These are phyloP conservation scores for Zosterops hypoxanthus DNA, from an alignment of 2,113 vertebrate genomes.

Conservation along the genomic window DNA sequence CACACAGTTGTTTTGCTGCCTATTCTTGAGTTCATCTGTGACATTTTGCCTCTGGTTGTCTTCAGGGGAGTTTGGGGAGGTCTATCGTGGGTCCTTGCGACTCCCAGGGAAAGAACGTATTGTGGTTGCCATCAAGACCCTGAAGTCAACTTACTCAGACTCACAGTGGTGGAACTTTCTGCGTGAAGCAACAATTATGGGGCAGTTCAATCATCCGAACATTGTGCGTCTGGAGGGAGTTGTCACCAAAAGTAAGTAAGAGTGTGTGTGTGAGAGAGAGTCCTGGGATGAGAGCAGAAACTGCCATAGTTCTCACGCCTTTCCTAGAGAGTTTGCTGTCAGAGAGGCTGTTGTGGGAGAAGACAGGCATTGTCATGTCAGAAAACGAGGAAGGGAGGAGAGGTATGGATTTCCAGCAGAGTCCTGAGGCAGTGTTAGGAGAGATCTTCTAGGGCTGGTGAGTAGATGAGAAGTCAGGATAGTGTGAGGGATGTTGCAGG, in stretches of 20 bases:
- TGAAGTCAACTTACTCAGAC: conserved; percentile 90
- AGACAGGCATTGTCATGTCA: neutral
- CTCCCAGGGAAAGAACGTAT: conserved; percentile 82
- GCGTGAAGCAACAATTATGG: conserved; percentile 91
- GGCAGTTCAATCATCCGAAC: conserved; percentile 92
- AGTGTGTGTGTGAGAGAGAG: neutral
- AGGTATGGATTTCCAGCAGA: neutral
- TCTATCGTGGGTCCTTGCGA: conserved; percentile 86
- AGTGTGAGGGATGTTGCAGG: neutral
- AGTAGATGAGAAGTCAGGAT: neutral
- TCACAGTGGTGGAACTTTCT: conserved; percentile 91
- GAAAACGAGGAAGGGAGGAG: neutral
- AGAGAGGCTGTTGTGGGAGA: neutral
- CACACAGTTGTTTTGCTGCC: neutral
- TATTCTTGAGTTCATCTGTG: neutral
- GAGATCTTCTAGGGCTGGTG: neutral
- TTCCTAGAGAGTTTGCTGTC: neutral
- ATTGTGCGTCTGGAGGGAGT: conserved; percentile 92
- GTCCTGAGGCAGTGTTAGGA: neutral
- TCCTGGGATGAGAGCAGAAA: neutral
- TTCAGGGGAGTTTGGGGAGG: conserved; percentile 93
- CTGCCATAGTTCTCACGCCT: neutral
- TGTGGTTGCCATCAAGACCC: conserved; percentile 89
- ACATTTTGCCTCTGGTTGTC: neutral
- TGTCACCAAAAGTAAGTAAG: conserved; percentile 86